phyloP scores from a whole-genome alignment of 2,113 vertebrate species.

The Pitta sordida region DNA sequence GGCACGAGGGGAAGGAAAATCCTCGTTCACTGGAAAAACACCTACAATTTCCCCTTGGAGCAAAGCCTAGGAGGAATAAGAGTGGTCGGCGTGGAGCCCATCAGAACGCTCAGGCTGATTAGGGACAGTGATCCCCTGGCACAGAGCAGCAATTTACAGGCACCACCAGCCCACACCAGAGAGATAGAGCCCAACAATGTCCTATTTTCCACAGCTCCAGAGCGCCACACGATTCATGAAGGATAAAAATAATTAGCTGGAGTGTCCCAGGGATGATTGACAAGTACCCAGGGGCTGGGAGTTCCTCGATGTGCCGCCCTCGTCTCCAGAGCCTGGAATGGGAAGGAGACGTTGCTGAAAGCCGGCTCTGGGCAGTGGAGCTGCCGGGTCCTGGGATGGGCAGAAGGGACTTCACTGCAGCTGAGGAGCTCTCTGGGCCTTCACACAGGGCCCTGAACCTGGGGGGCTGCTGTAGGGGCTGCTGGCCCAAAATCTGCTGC shows the following conservation, averaged over 20 bases:
- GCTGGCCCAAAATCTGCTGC: neutral
- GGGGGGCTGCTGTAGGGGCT: neutral
- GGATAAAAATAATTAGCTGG: slow-evolving; percentile 52
- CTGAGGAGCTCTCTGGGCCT: neutral
- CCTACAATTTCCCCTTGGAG: neutral
- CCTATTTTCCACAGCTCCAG: neutral
- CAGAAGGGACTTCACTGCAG: neutral
- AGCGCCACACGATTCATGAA: neutral
- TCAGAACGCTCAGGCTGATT: neutral
- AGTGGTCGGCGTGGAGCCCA: fast-evolving
- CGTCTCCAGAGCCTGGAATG: neutral
- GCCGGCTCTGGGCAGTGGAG: fast-evolving
- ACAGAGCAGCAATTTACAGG: neutral
- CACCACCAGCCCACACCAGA: neutral
- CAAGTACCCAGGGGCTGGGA: neutral
- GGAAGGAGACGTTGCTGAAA: neutral
- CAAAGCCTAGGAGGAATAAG: neutral
- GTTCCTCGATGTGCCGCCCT: neutral
- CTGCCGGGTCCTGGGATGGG: neutral
- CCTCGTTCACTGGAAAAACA: neutral
- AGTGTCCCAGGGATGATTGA: neutral
- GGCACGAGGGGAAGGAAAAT: neutral
- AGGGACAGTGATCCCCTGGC: neutral
- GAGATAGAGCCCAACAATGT: neutral
- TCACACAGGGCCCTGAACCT: no score